Evolutionary conservation across 2,113 vertebrate species (phyloP).

Genomic region (Oriolus oriolus): DNA sequence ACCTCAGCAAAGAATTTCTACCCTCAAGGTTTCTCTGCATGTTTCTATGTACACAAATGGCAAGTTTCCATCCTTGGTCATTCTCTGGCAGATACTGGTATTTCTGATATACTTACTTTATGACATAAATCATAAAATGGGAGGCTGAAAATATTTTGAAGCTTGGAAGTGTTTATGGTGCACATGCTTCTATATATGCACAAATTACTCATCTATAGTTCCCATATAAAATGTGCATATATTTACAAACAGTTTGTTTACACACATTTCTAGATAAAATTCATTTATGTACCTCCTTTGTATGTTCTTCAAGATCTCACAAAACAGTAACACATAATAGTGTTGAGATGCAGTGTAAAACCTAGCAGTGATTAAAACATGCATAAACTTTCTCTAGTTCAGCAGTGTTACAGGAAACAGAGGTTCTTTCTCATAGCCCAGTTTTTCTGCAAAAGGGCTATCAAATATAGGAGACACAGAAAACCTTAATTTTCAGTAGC

Average conservation of each 20-base stretch:
- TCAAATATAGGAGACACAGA: neutral
- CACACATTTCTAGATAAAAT: neutral
- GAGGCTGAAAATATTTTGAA: slow-evolving; percentile 22
- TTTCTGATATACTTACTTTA: neutral
- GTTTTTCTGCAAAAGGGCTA: neutral
- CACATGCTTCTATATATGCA: neutral
- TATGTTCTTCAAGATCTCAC: neutral
- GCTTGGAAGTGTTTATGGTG: neutral
- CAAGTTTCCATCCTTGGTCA: neutral
- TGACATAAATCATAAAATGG: neutral
- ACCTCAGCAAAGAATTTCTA: neutral
- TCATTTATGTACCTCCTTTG: neutral
- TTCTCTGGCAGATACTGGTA: neutral
- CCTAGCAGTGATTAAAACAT: neutral
- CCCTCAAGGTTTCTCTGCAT: neutral
- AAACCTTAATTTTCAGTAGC: neutral
- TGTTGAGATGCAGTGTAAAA: neutral
- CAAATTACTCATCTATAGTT: neutral
- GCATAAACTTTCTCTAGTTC: neutral
- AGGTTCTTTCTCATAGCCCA: neutral
- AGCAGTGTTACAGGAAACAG: neutral
- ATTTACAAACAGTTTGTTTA: neutral
- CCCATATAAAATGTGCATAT: neutral
- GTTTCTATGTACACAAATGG: neutral
- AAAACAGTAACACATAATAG: neutral